phyloP scores from a whole-genome alignment of 2,797 vertebrate genomes.

The Myotis vivesi region DNA sequence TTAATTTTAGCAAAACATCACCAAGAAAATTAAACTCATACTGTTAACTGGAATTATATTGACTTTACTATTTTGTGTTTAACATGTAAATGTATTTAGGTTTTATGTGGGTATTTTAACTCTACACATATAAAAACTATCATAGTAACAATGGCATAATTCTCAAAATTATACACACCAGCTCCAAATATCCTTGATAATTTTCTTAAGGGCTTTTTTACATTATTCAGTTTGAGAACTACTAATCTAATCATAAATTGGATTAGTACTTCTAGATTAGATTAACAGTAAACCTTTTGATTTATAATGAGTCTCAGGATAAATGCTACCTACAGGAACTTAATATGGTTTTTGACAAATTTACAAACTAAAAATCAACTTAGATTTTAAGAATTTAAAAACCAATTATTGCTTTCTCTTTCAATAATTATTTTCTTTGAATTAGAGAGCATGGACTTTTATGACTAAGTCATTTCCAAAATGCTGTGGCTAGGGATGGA shows the following conservation, averaged over 20 bases:
- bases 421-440: constrained; percentile 20
- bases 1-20: constrained; percentile 36
- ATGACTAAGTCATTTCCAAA: constrained; percentile 15
- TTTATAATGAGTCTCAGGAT: not conserved
- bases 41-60: not conserved
- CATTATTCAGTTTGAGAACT: not conserved
- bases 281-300: not conserved
- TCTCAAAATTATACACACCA: not conserved
- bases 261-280: not conserved
- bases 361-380: not conserved
- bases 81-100: not conserved
- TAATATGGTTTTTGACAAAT: constrained; percentile 37
- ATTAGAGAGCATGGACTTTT: not conserved
- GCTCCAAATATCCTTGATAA: not conserved
- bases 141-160: not conserved
- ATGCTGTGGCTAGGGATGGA: not conserved
- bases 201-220: not conserved
- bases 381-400: not conserved
- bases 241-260: constrained; percentile 8
- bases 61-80: not conserved
- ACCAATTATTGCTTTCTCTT: not conserved
- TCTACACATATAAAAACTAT: not conserved
- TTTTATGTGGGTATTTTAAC: not conserved
- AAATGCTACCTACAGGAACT: not conserved
- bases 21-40: constrained; percentile 21